These are phyloP conservation scores for Gastracanthus pulcherrimus DNA, from an alignment of 2,888 invertebrate genomes.

Conservation along the genomic window DNA sequence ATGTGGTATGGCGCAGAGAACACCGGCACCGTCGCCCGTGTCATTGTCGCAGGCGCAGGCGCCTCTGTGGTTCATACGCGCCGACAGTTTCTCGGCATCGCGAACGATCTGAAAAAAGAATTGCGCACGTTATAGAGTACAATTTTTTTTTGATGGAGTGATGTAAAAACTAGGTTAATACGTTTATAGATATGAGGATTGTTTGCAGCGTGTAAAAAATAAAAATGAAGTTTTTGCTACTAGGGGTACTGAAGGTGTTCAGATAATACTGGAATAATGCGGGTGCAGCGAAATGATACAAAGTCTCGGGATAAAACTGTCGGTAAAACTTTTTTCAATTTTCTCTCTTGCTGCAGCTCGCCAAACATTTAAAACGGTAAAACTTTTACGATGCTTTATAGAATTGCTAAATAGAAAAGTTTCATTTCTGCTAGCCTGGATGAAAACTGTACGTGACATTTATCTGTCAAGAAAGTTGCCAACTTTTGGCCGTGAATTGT, in stretches of 20 bases:
- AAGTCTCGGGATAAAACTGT: not conserved
- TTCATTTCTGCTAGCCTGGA: not conserved
- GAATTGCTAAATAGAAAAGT: not conserved
- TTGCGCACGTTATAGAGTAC: not conserved
- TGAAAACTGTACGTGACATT: not conserved
- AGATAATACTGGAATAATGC: too few relatives aligned
- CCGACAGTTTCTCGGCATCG: slow-evolving; percentile 96
- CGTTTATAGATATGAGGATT: too few relatives aligned
- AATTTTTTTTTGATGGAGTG: not conserved
- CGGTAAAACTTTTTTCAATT: not conserved
- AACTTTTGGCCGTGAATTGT: not conserved
- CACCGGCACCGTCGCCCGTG: slow-evolving; percentile 99
- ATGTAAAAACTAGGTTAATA: too few relatives aligned
- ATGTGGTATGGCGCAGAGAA: slow-evolving; percentile 97
- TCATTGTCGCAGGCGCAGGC: slow-evolving; percentile 99
- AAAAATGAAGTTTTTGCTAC: too few relatives aligned
- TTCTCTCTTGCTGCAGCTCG: too few relatives aligned
- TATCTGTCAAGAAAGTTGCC: too few relatives aligned
- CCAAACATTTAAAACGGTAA: not conserved
- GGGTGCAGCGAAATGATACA: not conserved
- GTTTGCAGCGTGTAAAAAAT: too few relatives aligned
- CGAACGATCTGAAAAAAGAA: slow-evolving; percentile 87
- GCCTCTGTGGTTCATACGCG: slow-evolving; percentile 99
- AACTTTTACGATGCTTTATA: not conserved
- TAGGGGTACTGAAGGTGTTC: too few relatives aligned